These are phyloP conservation scores for Adineta ricciae DNA, from an alignment of 2,888 invertebrate species.

Conservation along the genomic window DNA sequence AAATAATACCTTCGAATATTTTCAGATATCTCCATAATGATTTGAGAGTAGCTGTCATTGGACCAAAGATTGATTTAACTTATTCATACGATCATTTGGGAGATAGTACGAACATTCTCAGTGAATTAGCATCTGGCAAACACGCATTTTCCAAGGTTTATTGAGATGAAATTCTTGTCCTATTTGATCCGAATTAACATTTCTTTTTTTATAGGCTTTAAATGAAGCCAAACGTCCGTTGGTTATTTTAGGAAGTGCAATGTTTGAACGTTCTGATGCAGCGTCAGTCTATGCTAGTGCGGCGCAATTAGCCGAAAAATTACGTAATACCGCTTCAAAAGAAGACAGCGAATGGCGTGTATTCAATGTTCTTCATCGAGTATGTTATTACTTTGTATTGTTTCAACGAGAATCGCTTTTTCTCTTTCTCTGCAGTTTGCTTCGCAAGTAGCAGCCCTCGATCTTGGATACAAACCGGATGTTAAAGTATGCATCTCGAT, in stretches of 20 bases:
- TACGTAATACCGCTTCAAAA: constrained; percentile 37
- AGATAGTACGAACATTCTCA: constrained; percentile 57
- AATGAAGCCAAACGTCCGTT: constrained; percentile 72
- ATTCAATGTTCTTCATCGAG: constrained; percentile 83
- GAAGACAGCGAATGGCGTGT: constrained; percentile 60
- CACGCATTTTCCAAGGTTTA: constrained; percentile 60
- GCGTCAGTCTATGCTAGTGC: constrained; percentile 53
- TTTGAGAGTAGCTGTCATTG: constrained; percentile 70
- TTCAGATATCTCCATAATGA: constrained; percentile 67
- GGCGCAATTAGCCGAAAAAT: constrained; percentile 60
- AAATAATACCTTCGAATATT: too few relatives aligned
- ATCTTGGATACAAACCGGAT: constrained; percentile 79
- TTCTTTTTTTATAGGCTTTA: constrained; percentile 51
- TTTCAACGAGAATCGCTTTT: too few relatives aligned
- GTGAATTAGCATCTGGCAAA: constrained; percentile 63
- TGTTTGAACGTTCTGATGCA: constrained; percentile 59
- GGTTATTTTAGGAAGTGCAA: constrained; percentile 78
- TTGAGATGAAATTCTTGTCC: not conserved
- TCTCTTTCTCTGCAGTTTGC: constrained; percentile 50
- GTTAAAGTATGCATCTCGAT: constrained; percentile 46
- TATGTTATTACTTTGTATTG: too few relatives aligned
- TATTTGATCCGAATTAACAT: not conserved
- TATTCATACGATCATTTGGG: constrained; percentile 65
- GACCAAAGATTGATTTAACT: constrained; percentile 78
- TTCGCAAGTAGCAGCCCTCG: constrained; percentile 73